Evolutionary conservation across 2,888 invertebrate genomes (phyloP).

Genomic region (Melinaea marsaeus): DNA sequence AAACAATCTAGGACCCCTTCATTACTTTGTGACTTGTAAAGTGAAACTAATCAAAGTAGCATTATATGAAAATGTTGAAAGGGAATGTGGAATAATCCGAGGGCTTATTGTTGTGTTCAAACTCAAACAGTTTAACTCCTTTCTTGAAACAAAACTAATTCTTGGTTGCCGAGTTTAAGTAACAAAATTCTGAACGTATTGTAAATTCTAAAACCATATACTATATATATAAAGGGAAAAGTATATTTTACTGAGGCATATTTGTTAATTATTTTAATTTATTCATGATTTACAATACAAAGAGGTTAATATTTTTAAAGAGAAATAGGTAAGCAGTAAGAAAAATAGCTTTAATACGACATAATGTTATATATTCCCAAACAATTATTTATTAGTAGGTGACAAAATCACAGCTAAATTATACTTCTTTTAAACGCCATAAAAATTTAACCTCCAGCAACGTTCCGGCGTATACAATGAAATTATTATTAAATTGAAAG

Average conservation of each 20-base stretch:
- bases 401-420: neutral
- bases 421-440: constrained; percentile 4
- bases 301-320: too few species aligned
- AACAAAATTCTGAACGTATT: neutral
- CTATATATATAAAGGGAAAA: too few species aligned
- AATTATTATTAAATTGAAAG: constrained; percentile 19
- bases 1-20: neutral
- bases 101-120: constrained; percentile 6
- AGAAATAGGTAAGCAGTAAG: too few species aligned
- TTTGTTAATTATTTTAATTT: too few species aligned
- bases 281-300: too few species aligned
- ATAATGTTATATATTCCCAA: too few species aligned
- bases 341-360: too few species aligned
- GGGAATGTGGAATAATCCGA: constrained; percentile 1
- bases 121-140: neutral
- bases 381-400: too few species aligned
- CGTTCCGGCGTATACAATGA: constrained; percentile 22
- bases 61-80: constrained; percentile 9
- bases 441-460: constrained; percentile 14
- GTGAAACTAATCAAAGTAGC: constrained; percentile 27
- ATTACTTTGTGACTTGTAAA: constrained; percentile 19
- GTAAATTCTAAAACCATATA: neutral
- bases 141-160: constrained; percentile 7
- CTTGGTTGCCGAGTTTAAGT: neutral
- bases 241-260: too few species aligned